A percentile compares a stretch with the other conserved stretches of the same genome.
Conservation (phyloP, 2,113 vertebrate species). For the Elanus axillaris region DNA sequence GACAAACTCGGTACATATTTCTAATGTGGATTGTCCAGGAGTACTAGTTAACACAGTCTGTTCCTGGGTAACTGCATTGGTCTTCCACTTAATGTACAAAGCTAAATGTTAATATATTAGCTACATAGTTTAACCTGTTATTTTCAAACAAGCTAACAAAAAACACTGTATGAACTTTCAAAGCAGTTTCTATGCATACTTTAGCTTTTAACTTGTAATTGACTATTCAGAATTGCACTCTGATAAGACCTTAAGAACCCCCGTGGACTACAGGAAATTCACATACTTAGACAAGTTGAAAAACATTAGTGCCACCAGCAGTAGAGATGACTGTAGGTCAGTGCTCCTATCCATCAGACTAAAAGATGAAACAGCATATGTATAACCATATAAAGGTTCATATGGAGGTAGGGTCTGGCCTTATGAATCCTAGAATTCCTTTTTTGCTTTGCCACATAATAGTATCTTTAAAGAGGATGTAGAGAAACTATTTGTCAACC, state of each 20-base stretch:
- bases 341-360: not conserved
- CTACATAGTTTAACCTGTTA: not conserved
- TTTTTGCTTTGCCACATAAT: not conserved
- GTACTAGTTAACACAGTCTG: not conserved
- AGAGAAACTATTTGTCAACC: not conserved
- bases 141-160: not conserved
- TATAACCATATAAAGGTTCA: rapidly evolving
- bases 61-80: not conserved
- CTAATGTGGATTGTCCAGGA: not conserved
- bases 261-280: not conserved
- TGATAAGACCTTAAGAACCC: not conserved
- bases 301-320: rapidly evolving
- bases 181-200: not conserved
- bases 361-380: not conserved
- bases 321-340: not conserved
- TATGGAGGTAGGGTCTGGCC: not conserved
- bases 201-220: not conserved
- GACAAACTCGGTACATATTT: not conserved
- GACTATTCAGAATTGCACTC: not conserved
- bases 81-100: not conserved
- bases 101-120: not conserved
- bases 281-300: rapidly evolving
- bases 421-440: not conserved
- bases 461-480: not conserved
- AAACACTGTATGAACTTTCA: not conserved